A percentile compares a stretch with the other conserved stretches of the same genome.
Conservation (phyloP, 1,140 invertebrate species). For the Papilio polytes region DNA sequence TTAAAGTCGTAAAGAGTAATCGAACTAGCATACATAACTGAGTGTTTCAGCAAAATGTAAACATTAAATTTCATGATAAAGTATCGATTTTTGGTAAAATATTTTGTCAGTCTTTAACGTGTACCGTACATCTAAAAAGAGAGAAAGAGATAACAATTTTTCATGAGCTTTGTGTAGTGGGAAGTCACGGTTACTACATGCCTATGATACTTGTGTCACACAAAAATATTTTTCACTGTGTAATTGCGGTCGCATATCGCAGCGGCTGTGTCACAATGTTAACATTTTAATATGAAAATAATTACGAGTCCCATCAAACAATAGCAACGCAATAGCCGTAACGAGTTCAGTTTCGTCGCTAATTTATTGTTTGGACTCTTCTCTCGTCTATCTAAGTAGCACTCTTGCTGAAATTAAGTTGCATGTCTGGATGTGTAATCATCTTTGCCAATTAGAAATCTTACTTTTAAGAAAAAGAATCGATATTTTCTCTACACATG, state of each 20-base stretch:
- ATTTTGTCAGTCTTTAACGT: too few relatives aligned
- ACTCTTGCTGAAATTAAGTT: background rate
- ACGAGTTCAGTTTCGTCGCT: conserved; percentile 9
- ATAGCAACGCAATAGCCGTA: conserved; percentile 10
- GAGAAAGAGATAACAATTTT: too few relatives aligned
- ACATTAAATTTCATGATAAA: too few relatives aligned
- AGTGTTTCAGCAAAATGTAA: background rate
- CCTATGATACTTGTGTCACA: background rate
- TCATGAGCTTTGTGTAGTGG: too few relatives aligned
- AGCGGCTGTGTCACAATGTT: background rate
- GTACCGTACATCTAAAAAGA: too few relatives aligned
- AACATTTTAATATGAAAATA: conserved; percentile 25
- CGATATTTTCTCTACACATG: background rate
- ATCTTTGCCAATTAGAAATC: background rate
- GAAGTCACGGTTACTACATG: background rate
- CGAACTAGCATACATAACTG: background rate
- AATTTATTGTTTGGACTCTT: conserved; percentile 23
- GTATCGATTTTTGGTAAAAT: too few relatives aligned
- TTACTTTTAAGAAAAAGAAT: background rate
- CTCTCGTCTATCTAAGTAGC: conserved; percentile 13
- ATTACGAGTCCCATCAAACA: conserved; percentile 21
- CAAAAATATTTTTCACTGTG: conserved; percentile 5
- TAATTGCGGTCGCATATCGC: background rate
- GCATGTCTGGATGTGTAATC: background rate
- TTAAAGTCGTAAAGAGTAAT: background rate